Evolutionary conservation across 2,797 vertebrate species (phyloP).

Genomic region (Epinephelus malabaricus): DNA sequence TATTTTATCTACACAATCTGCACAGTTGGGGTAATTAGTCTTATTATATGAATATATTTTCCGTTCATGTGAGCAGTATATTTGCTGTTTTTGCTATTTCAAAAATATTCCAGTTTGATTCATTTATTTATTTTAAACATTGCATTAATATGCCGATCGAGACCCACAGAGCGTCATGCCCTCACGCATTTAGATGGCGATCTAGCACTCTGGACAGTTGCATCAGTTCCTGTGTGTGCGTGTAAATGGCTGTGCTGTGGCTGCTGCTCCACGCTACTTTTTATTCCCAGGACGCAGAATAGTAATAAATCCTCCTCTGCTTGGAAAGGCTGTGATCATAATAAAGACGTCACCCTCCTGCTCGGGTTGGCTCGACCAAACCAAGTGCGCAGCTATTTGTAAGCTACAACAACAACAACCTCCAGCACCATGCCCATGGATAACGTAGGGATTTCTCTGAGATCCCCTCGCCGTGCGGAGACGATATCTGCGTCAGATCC

Average conservation of each 20-base stretch:
- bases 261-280: constrained; percentile 71
- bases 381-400: constrained; percentile 87
- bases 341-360: constrained; percentile 86
- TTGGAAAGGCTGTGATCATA: constrained; percentile 77
- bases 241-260: constrained; percentile 62
- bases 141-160: background rate
- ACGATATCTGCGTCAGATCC: constrained; percentile 70
- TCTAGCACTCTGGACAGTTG: constrained; percentile 56
- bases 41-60: background rate
- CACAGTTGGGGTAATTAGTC: background rate
- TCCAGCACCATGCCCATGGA: constrained; percentile 79
- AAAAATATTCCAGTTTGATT: background rate
- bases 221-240: constrained; percentile 76
- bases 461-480: constrained; percentile 62
- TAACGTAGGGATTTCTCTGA: constrained; percentile 71
- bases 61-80: background rate
- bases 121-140: background rate
- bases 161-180: background rate
- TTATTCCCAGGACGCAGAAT: constrained; percentile 71
- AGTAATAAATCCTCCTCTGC: constrained; percentile 72
- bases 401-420: constrained; percentile 80
- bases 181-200: constrained; percentile 40
- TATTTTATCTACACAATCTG: background rate
- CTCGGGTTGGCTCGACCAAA: constrained; percentile 77
- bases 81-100: background rate